phyloP scores from a whole-genome alignment of 2,797 vertebrate species.

The Myotis pilosus region DNA sequence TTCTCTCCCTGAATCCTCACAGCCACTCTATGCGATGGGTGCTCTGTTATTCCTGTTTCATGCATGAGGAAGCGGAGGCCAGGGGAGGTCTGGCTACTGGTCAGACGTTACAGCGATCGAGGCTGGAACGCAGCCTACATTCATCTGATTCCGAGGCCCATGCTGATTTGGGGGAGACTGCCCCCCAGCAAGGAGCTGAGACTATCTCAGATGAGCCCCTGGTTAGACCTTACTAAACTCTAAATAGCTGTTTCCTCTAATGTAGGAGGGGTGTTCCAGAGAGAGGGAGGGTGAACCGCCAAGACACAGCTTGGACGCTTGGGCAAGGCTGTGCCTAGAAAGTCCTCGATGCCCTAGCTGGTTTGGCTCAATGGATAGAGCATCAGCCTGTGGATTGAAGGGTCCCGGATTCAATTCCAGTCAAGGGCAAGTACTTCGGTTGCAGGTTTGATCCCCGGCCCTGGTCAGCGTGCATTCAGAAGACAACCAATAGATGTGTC shows the following conservation, averaged over 20 bases:
- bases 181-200: background rate
- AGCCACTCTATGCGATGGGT: background rate
- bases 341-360: background rate
- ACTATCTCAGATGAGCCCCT: background rate
- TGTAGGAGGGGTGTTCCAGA: background rate
- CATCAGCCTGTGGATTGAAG: too few species aligned
- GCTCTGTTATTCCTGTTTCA: constrained; percentile 7
- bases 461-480: too few species aligned
- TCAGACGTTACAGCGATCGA: background rate
- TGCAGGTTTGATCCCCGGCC: too few species aligned
- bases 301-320: background rate
- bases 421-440: too few species aligned
- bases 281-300: background rate
- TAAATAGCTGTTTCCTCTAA: background rate
- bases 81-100: background rate
- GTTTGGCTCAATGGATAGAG: too few species aligned
- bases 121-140: background rate
- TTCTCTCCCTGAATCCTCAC: constrained; percentile 18
- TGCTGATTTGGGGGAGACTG: background rate
- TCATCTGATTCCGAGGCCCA: background rate
- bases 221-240: background rate
- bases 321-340: background rate
- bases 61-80: background rate
- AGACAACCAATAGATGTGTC: too few species aligned
- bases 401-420: too few species aligned